Base-by-base conservation (phyloP, 2,797 vertebrate species). In the Taenioides sp. region DNA sequence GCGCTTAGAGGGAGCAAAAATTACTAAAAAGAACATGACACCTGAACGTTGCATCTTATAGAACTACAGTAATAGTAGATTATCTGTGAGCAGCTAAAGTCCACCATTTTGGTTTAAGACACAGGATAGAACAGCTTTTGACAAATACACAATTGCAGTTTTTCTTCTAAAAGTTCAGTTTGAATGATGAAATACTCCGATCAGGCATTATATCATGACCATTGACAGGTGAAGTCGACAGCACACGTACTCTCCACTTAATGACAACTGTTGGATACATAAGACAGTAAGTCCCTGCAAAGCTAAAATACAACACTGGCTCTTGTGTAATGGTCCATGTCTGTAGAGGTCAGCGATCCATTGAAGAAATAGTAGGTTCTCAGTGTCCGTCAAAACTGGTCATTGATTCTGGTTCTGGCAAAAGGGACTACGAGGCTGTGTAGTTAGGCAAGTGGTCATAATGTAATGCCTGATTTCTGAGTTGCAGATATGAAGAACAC, bases 1-100 rank as follows among this genome's bases (percentile, higher is more conserved):
- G 91, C 81, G 90, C 90, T 89, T 87, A 75, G 73, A 73, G 84
- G 88, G 89, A 90, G 81, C 62, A 81, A 87, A 86, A 72, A 82
- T 92, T 89, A 92, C 88, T 88, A 92, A 93, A 90, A 87, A 84
- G 80, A 88, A 88, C 80, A 74, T 76, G 70, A 93, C 89, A 92
- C 89, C 89, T 89, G 88, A 91, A 91, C 89, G 71, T 88, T 89
- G 92, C 87, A 90, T 92, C 80, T 91, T 84, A 81, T 84, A 87
- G 83, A 88, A 91, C 90, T 87, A 66, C 61, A 63, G 34, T 63
- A 40, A 49, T 52, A 66, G 65, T 66, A 92, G 83, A 90, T 91
- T 85, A 86, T 87, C 84, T 89, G 84, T 89, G 86, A 92, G 88
- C 91, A 91, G 90, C 91, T 92, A 86, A 88, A 82, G 81, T 86